phyloP scores from a whole-genome alignment of 2,113 vertebrate genomes.

The Leptobrachium ailaonicum region DNA sequence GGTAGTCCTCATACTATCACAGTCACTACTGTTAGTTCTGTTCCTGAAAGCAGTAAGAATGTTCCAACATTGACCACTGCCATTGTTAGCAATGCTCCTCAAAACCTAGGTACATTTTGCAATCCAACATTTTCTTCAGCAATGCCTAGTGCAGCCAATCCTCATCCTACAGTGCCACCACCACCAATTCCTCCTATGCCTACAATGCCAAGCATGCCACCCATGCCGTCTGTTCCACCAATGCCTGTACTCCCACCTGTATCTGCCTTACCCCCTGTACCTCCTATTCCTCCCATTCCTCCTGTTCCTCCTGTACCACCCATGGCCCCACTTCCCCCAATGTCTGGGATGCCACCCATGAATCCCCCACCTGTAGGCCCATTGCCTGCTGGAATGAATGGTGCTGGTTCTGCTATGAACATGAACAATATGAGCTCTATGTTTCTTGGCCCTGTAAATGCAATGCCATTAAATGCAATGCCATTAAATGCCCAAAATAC shows the following conservation, averaged over 20 bases:
- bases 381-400: conserved; percentile 81
- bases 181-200: conserved; percentile 89
- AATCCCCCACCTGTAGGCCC: conserved; percentile 91
- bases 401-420: conserved; percentile 79
- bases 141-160: conserved; percentile 80
- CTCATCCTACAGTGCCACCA: conserved; percentile 87
- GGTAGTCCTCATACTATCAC: conserved; percentile 78
- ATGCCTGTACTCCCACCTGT: conserved; percentile 91
- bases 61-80: conserved; percentile 78
- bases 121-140: conserved; percentile 84
- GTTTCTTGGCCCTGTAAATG: conserved; percentile 86
- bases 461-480: conserved; percentile 82
- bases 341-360: conserved; percentile 87
- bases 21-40: conserved; percentile 80
- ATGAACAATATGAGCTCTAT: conserved; percentile 85
- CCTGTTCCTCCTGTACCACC: conserved; percentile 87
- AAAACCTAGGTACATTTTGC: conserved; percentile 86
- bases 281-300: conserved; percentile 82
- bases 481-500: conserved; percentile 84
- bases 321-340: conserved; percentile 86
- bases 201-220: conserved; percentile 86
- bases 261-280: conserved; percentile 86
- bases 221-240: conserved; percentile 88
- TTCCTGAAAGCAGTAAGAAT: conserved; percentile 88
- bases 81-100: conserved; percentile 78